Base-by-base conservation (phyloP, 2,888 invertebrate genomes). In the Andrena dorsata region DNA sequence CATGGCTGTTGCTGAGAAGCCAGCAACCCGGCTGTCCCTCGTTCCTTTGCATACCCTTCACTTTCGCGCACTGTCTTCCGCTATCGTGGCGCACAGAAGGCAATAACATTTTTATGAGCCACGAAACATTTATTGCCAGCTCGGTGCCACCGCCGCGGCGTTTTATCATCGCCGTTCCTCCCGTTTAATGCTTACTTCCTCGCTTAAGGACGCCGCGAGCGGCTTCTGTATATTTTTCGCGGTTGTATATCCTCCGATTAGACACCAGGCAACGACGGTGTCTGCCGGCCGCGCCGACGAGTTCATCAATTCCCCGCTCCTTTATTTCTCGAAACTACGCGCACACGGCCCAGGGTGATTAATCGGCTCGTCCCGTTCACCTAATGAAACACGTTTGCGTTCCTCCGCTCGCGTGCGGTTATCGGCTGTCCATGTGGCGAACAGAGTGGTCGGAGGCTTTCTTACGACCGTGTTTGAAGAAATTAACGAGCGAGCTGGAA, bases 61-160 rank as follows among this genome's bases (percentile, higher is more conserved):
- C 80, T 87, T 89, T 84, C 81, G 79, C 84, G 80, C 81, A 79
- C 84, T 84, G 85, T 89, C 86, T 84, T 85, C 76, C 71, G 79
- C 73, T 84, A 89, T 89, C 90, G 82, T 80, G 78, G 82, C 80
- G 81, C 81, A 83, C 84, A 87, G 86, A 86, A 87, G 89, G 91
- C 89, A 91, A 92, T 92, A 92, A 91, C 90, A 86, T 90, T 91
- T 92, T 92, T 92, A 92, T 91, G 92, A 92, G 90, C 90, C 90
- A 90, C 92, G 90, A 90, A 91, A 91, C 92, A 92, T 92, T 92
- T 92, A 92, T 92, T 92, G 90, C 92, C 88, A 82, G 86, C 88
- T 87, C 86, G 66, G 74, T 82, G 85, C 80, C 73, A 81, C 41
- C 78, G 35, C 49, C 51, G 77, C 85, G 69, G 75, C 80, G 82